A percentile compares a stretch with the other conserved stretches of the same genome.
phyloP scores from a whole-genome alignment of 2,113 vertebrate genomes.

The Crotalus tigris region DNA sequence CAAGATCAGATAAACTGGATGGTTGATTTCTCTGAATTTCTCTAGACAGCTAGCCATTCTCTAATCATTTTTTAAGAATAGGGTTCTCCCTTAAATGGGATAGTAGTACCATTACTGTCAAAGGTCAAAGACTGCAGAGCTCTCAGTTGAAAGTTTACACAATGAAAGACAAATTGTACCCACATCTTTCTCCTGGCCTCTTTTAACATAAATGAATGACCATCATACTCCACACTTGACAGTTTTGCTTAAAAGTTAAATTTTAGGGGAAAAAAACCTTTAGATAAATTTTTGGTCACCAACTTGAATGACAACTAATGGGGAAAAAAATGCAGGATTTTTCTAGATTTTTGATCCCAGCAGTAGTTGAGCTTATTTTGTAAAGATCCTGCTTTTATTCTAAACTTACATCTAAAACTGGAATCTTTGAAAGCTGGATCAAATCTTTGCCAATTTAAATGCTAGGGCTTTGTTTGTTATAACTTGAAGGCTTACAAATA shows the following conservation, averaged over 20 bases:
- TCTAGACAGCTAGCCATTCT: neutral
- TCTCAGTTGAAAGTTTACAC: neutral
- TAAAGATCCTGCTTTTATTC: neutral
- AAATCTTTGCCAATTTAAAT: neutral
- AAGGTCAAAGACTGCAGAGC: neutral
- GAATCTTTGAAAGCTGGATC: neutral
- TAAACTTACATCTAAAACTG: neutral
- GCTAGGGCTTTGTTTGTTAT: neutral
- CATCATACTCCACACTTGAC: neutral
- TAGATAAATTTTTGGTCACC: neutral
- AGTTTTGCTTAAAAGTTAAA: neutral
- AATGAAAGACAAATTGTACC: neutral
- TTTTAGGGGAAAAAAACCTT: neutral
- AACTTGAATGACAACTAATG: neutral
- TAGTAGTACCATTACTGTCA: neutral
- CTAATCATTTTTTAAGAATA: neutral
- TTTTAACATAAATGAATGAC: neutral
- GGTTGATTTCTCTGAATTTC: neutral
- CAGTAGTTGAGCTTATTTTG: neutral
- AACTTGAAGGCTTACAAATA: neutral
- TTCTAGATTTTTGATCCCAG: neutral
- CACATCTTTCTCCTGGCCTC: neutral
- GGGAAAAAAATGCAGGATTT: neutral
- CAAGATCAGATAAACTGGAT: neutral
- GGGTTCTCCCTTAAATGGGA: neutral